Base-by-base conservation (phyloP, 2,113 vertebrate species). In the Hippocampus abdominalis region DNA sequence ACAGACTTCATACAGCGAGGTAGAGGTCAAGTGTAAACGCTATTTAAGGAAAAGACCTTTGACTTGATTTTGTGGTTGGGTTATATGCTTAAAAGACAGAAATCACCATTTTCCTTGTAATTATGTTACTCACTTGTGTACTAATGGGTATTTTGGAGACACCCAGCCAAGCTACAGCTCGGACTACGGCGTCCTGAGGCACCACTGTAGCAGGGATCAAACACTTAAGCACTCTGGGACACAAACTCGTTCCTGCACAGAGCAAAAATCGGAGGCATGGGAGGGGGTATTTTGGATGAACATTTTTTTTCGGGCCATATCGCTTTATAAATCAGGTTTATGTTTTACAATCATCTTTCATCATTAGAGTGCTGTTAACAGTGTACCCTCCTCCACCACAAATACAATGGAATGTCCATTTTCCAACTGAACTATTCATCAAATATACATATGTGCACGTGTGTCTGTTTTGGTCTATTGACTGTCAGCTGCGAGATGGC, bases 91-190 rank as follows among this genome's bases (percentile, higher is more conserved):
- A 3, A 29, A n/a, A 11, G 39, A 63, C 61, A 23, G 3, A 21
- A 63, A 39, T 21, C 4, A 11, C 4, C 11, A n/a, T 23, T 23
- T 39, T 7, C 11, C 13, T 32, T 42, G 27, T 13, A 27, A 60
- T 8, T 5, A 44, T 21, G 3, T 66, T n/a, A 64, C 75, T 89
- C 91, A 98, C 97, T 94, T 96, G 94, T 42, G 85, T 81, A 66
- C 49, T 91, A 63, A 75, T 36, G 62, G 95, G 89, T 83, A 94
- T 92, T 86, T 94, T 96, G 53, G 86, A 74, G 21, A 91, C 87
- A 73, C 93, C 94, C 32, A 98, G 84, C 94, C 91, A 95, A 59
- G 94, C 95, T 6, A 97, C 80, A 0, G 93, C 92, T 78, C 91
- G 88, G 77, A 96, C 85, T 46, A 99, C 88, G 42, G 92, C 92